Conservation (phyloP, 2,888 invertebrate species). For the Orthosia cruda region DNA sequence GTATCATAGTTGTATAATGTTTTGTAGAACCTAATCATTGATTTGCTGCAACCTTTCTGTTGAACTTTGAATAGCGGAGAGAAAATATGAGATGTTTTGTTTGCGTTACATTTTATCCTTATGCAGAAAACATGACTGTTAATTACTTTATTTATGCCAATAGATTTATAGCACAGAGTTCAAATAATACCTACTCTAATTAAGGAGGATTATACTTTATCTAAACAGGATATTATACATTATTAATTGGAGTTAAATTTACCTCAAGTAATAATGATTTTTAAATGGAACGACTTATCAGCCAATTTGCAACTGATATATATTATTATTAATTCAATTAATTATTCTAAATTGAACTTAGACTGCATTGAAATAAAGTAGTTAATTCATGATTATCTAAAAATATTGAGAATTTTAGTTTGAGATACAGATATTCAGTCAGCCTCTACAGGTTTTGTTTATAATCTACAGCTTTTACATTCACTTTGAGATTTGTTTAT, state of each 20-base stretch:
- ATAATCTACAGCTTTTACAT: not conserved
- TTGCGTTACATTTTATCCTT: slow-evolving; percentile 11
- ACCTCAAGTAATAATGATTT: slow-evolving; percentile 13
- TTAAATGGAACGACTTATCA: slow-evolving; percentile 28
- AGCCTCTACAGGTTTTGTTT: not conserved
- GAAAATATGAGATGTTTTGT: slow-evolving; percentile 26
- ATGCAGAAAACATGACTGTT: slow-evolving; percentile 8
- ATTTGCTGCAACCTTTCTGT: slow-evolving; percentile 24
- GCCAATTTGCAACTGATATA: slow-evolving; percentile 27
- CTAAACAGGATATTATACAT: slow-evolving; percentile 26
- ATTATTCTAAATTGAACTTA: slow-evolving; percentile 11
- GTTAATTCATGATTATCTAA: not conserved
- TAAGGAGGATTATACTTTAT: slow-evolving; percentile 37
- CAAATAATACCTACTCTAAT: slow-evolving; percentile 18
- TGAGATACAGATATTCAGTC: not conserved
- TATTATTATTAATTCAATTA: not conserved
- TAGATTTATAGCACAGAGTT: slow-evolving; percentile 15
- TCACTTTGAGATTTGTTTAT: not conserved
- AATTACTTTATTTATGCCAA: slow-evolving; percentile 7
- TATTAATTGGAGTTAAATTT: slow-evolving; percentile 33
- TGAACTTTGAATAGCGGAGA: slow-evolving; percentile 21
- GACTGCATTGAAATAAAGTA: not conserved
- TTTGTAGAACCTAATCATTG: slow-evolving; percentile 6
- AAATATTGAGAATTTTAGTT: not conserved
- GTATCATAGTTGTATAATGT: slow-evolving; percentile 6